Evolutionary conservation across 2,113 vertebrate genomes (phyloP).

Genomic region (Elephantulus edwardii): DNA sequence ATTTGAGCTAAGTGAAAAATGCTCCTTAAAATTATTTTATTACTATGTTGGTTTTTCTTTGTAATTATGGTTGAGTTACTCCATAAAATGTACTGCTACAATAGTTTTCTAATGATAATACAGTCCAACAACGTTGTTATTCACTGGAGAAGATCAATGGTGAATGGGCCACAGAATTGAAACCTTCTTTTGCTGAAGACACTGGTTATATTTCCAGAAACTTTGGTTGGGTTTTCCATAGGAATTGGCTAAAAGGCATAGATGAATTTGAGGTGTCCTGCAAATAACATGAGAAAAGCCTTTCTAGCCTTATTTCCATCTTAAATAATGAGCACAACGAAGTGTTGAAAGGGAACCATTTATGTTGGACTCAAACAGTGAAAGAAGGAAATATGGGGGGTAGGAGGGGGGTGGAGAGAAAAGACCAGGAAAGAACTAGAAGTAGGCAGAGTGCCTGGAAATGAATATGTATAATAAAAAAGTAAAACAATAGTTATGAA

Average conservation of each 20-base stretch:
- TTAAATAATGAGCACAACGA: constrained; percentile 82
- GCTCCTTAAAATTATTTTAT: constrained; percentile 72
- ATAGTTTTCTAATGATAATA: constrained; percentile 50
- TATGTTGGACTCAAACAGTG: constrained; percentile 80
- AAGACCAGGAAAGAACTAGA: constrained; percentile 79
- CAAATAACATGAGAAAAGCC: constrained; percentile 80
- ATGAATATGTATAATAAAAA: constrained; percentile 80
- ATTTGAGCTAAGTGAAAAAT: constrained; percentile 64
- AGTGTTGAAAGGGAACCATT: constrained; percentile 83
- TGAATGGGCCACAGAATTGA: constrained; percentile 43
- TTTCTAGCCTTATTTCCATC: constrained; percentile 81
- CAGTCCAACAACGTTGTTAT: constrained; percentile 60
- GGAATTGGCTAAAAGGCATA: constrained; percentile 70
- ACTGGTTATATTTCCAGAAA: constrained; percentile 75
- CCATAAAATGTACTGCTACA: constrained; percentile 64
- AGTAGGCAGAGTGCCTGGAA: constrained; percentile 82
- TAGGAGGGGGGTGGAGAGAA: constrained; percentile 73
- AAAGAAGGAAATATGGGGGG: constrained; percentile 61
- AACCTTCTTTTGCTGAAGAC: constrained; percentile 55
- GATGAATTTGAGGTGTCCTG: constrained; percentile 76
- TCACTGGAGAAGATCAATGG: constrained; percentile 61
- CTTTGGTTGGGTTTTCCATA: constrained; percentile 76
- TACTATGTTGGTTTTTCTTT: constrained; percentile 72
- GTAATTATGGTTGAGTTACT: constrained; percentile 72
- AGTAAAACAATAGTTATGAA: constrained; percentile 76